Evolutionary conservation across 30 jellyfish, hydroid and myxozoan genomes (phyloP).

Genomic region (Nemopilema nomurai): DNA sequence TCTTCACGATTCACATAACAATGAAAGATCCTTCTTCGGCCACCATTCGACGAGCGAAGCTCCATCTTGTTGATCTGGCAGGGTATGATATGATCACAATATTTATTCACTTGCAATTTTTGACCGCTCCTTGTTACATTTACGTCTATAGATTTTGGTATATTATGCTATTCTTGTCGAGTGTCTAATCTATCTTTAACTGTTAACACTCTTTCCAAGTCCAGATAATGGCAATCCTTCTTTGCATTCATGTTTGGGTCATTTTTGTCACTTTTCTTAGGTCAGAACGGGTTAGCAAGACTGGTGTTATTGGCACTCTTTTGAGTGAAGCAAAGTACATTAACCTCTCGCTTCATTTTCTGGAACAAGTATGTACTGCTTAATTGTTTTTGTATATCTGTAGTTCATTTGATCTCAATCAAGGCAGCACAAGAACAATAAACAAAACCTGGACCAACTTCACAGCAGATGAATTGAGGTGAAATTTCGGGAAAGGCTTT

Average conservation of each 20-base stretch:
- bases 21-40: constrained; percentile 81
- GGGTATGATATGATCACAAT: too few species aligned
- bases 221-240: too few species aligned
- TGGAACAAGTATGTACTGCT: constrained; percentile 81
- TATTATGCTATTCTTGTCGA: neutral
- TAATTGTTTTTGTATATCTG: neutral
- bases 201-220: too few species aligned
- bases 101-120: too few species aligned
- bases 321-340: constrained; percentile 94
- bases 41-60: constrained; percentile 83
- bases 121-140: too few species aligned
- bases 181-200: neutral
- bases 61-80: constrained; percentile 93
- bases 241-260: neutral
- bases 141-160: too few species aligned
- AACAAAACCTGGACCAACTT: too few species aligned
- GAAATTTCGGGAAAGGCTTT: too few species aligned
- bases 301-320: constrained; percentile 95
- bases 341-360: constrained; percentile 83
- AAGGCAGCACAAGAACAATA: too few species aligned
- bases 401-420: too few species aligned
- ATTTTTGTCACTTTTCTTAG: constrained; percentile 25
- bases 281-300: constrained; percentile 97
- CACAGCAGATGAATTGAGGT: too few species aligned
- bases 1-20: constrained; percentile 86